A percentile compares a stretch with the other conserved stretches of the same genome.
These are phyloP conservation scores for Atherinomorus stipes DNA, from an alignment of 2,113 vertebrate genomes.

Conservation along the genomic window DNA sequence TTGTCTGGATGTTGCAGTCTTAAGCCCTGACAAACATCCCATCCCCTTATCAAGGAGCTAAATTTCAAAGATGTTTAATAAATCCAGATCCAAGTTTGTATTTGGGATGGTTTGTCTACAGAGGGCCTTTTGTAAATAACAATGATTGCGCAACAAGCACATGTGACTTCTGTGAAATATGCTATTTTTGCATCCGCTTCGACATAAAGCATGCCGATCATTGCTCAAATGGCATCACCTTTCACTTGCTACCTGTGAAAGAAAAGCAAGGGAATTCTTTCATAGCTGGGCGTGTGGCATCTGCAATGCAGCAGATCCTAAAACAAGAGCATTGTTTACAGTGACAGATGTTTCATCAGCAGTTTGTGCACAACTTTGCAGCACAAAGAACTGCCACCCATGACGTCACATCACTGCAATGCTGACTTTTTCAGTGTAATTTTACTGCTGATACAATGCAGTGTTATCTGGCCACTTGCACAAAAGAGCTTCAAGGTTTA, in stretches of 20 bases:
- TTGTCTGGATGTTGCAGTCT: neutral
- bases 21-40: neutral
- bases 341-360: neutral
- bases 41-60: neutral
- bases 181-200: neutral
- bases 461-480: no score
- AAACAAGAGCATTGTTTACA: neutral
- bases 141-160: slow-evolving; percentile 5
- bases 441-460: neutral
- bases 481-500: no score
- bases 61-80: neutral
- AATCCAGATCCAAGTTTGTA: slow-evolving; percentile 9
- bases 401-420: neutral
- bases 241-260: neutral
- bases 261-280: neutral
- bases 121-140: neutral
- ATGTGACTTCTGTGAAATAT: neutral
- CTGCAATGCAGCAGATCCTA: slow-evolving; percentile 7
- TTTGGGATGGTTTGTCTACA: slow-evolving; percentile 1
- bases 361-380: neutral
- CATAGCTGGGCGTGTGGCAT: neutral
- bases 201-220: neutral
- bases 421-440: neutral
- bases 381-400: no score
- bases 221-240: neutral